Evolutionary conservation across 1,140 invertebrate genomes (phyloP).

Genomic region (Drosophila baimaii): DNA sequence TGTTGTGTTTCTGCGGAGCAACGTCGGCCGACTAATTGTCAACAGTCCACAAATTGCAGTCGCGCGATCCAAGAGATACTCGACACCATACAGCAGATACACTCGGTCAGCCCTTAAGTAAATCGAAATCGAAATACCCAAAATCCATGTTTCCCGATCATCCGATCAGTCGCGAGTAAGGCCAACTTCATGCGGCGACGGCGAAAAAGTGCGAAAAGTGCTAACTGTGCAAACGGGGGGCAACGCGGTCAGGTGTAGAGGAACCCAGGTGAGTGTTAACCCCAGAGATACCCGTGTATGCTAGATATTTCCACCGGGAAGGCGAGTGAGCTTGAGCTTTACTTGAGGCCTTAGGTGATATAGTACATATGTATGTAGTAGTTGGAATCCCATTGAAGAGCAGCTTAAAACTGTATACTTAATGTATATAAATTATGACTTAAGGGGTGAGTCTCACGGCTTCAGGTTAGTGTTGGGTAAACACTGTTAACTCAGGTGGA

Average conservation of each 20-base stretch:
- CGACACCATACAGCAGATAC: neutral
- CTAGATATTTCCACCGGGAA: neutral
- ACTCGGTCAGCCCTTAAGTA: neutral
- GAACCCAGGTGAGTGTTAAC: constrained; percentile 29
- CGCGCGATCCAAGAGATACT: constrained; percentile 9
- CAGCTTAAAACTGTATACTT: too few species aligned
- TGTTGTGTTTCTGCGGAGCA: constrained; percentile 41
- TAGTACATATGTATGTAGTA: too few species aligned
- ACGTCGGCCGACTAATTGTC: constrained; percentile 19
- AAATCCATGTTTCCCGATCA: constrained; percentile 10
- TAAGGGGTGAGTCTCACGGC: too few species aligned
- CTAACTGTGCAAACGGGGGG: constrained; percentile 26
- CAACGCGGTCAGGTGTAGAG: constrained; percentile 33
- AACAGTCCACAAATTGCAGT: constrained; percentile 25
- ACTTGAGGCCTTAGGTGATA: too few species aligned
- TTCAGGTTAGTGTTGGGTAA: too few species aligned
- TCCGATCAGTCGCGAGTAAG: constrained; percentile 21
- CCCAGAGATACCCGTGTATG: constrained; percentile 2
- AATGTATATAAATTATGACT: too few species aligned
- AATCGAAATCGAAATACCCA: neutral
- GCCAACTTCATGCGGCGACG: constrained; percentile 26
- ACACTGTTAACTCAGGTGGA: too few species aligned
- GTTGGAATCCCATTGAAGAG: too few species aligned
- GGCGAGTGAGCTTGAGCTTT: too few species aligned
- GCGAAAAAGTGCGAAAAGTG: constrained; percentile 33